A percentile compares a stretch with the other conserved stretches of the same genome.
Evolutionary conservation across 2,888 invertebrate genomes (phyloP).

Genomic region (Philhelius pedissequus): DNA sequence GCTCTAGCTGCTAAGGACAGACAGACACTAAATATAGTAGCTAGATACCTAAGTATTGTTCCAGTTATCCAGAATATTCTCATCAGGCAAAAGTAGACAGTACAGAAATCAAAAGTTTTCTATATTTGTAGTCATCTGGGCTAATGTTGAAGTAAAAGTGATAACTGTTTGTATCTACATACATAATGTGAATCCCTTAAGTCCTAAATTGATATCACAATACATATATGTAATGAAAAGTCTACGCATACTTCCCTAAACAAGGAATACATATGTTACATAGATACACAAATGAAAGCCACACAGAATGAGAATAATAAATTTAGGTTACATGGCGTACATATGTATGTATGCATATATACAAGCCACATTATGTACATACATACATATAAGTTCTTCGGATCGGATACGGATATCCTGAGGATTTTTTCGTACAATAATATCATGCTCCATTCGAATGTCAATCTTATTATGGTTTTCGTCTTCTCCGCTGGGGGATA

Average conservation of each 20-base stretch:
- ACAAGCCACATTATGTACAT: too few relatives aligned
- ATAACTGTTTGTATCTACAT: slow-evolving; percentile 57
- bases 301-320: slow-evolving; percentile 47
- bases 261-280: too few relatives aligned
- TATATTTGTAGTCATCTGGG: slow-evolving; percentile 36
- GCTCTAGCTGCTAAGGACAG: background rate
- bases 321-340: slow-evolving; percentile 33
- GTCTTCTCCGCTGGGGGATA: slow-evolving; percentile 24
- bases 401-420: background rate
- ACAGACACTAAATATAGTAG: too few relatives aligned
- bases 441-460: slow-evolving; percentile 20
- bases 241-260: slow-evolving; percentile 12
- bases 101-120: slow-evolving; percentile 56
- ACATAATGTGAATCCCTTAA: slow-evolving; percentile 53
- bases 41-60: slow-evolving; percentile 12
- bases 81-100: background rate
- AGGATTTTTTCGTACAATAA: slow-evolving; percentile 39
- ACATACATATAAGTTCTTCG: background rate
- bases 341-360: too few relatives aligned
- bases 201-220: slow-evolving; percentile 51
- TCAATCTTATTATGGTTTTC: slow-evolving; percentile 23
- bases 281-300: slow-evolving; percentile 2
- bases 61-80: background rate
- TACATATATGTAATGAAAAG: slow-evolving; percentile 37
- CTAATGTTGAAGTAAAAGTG: slow-evolving; percentile 60